A percentile compares a stretch with the other conserved stretches of the same genome.
These are phyloP conservation scores for Hemiscyllium ocellatum DNA, from an alignment of 2,113 vertebrate species.

Conservation along the genomic window DNA sequence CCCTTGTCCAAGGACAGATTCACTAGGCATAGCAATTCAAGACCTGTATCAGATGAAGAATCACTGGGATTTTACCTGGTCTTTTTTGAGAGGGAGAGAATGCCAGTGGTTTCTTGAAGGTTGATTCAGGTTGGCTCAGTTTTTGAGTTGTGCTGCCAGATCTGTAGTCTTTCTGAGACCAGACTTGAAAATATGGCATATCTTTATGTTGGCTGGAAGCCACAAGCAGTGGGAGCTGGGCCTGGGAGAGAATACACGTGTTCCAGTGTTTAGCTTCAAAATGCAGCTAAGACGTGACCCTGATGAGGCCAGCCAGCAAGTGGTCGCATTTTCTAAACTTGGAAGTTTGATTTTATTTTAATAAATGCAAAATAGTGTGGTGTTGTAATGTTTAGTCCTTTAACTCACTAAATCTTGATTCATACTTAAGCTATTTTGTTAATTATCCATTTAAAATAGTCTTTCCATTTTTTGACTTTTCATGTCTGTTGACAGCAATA, in stretches of 20 bases:
- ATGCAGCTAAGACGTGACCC: not conserved
- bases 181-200: not conserved
- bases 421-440: not conserved
- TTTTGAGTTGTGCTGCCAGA: not conserved
- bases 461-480: not conserved
- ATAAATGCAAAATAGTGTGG: not conserved
- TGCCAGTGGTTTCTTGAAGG: not conserved
- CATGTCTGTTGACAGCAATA: not conserved
- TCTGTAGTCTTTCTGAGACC: not conserved
- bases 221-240: not conserved
- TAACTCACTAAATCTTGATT: not conserved
- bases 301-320: not conserved
- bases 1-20: no score
- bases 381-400: not conserved
- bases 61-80: not conserved
- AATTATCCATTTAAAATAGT: not conserved
- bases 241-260: not conserved
- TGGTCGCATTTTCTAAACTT: not conserved
- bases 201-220: not conserved
- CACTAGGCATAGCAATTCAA: no score
- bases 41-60: not conserved
- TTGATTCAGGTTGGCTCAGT: not conserved
- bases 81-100: not conserved
- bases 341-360: not conserved
- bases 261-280: not conserved